phyloP scores from a whole-genome alignment of 2,888 invertebrate species.

The Agriopis aurantiaria region DNA sequence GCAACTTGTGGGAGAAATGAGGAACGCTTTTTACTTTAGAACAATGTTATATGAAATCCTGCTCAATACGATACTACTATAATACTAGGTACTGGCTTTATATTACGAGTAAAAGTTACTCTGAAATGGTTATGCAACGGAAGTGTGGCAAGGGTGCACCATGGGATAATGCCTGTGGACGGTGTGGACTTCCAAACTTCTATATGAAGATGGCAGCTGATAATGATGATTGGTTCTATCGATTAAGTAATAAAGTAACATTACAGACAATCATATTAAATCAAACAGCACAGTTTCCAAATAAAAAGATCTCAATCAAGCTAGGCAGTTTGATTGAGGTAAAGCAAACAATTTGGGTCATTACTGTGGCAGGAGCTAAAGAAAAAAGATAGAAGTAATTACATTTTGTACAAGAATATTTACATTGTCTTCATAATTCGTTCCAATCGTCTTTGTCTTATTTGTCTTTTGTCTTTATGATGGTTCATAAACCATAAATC shows the following conservation, averaged over 20 bases:
- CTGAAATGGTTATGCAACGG: no score
- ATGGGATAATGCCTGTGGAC: no score
- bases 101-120: no score
- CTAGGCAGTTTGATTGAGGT: no score
- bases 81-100: no score
- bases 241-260: conserved; percentile 1
- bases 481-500: neutral
- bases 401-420: neutral
- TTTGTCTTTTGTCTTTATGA: neutral
- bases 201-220: neutral
- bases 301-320: neutral
- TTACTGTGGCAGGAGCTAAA: neutral
- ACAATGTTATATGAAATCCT: no score
- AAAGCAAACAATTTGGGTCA: conserved; percentile 1
- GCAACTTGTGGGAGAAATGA: no score
- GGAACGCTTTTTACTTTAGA: no score
- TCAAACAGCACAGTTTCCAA: neutral
- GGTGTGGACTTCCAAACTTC: no score
- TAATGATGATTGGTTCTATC: neutral
- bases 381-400: neutral
- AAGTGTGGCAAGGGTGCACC: no score
- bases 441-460: neutral
- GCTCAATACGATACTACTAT: no score
- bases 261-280: neutral
- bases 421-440: neutral